These are phyloP conservation scores for Anniella stebbinsi DNA, from an alignment of 2,797 vertebrate species.

Conservation along the genomic window DNA sequence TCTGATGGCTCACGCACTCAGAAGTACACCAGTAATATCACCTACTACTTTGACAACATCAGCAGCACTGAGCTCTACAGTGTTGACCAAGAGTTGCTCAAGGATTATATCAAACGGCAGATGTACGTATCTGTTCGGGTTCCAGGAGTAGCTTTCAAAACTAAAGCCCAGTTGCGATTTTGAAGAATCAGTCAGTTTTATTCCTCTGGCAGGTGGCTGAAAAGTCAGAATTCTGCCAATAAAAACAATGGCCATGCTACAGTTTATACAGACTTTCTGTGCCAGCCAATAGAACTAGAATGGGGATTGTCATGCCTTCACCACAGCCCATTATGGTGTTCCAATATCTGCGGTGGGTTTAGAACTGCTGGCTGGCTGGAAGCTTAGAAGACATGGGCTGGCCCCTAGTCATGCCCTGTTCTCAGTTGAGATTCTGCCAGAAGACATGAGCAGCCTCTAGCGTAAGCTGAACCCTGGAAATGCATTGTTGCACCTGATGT, in stretches of 20 bases:
- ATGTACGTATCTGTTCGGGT: conserved; percentile 85
- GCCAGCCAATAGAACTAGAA: not conserved
- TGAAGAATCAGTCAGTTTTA: not conserved
- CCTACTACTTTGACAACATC: conserved; percentile 98
- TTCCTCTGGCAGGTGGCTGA: not conserved
- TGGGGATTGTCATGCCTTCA: not conserved
- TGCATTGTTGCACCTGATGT: not conserved
- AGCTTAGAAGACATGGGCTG: not conserved
- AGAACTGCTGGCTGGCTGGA: not conserved
- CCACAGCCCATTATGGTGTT: not conserved
- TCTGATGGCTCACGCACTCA: conserved; percentile 87
- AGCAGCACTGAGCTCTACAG: conserved; percentile 94
- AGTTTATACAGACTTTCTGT: not conserved
- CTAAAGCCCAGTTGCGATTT: not conserved
- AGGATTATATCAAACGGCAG: conserved; percentile 99
- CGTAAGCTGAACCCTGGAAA: not conserved
- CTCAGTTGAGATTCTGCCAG: not conserved
- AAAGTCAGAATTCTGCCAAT: not conserved
- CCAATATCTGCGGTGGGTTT: not conserved
- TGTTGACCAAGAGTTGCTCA: conserved; percentile 94
- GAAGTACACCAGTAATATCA: conserved; percentile 92
- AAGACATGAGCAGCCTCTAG: not conserved
- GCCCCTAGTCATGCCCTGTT: not conserved
- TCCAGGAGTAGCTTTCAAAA: not conserved
- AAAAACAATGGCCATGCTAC: not conserved